Evolutionary conservation across 2,113 vertebrate genomes (phyloP), one percentile per base, ranked within the genome.

Genomic region (Rhizomys pruinosus): DNA sequence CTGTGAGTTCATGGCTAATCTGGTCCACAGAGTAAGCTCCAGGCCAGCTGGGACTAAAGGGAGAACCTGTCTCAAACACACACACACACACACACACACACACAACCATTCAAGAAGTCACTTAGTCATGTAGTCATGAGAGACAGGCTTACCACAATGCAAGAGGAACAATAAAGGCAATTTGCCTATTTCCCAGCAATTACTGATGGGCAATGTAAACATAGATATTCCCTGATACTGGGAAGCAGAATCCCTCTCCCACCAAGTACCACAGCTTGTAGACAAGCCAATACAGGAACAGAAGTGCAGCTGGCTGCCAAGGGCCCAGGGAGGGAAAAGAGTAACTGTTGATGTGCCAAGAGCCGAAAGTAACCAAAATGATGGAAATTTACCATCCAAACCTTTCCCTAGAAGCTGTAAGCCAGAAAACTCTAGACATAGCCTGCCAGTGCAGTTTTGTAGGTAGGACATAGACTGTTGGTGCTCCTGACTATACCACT

Each of bases 361-460:
- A 78, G 57, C 47, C 79, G 29, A 92, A 89, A 78, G n/a, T 44
- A 63, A 78, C 90, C 73, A 57, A 87, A 77, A 84, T 63, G 29
- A 69, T 20, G 27, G 23, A 52, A 71, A 23, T 23, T 95, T 66
- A 79, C 25, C 42, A 32, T 64, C 12, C 37, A 25, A 84, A 34
- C 0, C 68, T 91, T 79, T 25, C 25, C 42, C 19, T 27, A 52
- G 37, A 66, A 57, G 37, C 71, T 89, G 16, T 15, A 85, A 85
- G 42, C 3, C 32, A 73, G 79, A 77, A 89, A 23, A 72, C 34
- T 5, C 37, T 52, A 69, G 61, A 52, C n/a, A 76, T 44, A 16
- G 42, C 59, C 44, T 84, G 27, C 16, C 17, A 23, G 32, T 73
- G 13, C 17, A 66, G 12, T 34, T 71, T 4, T 74, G 8, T n/a